Conservation (phyloP, 2,888 invertebrate species). For the Cerastis rubricosa region DNA sequence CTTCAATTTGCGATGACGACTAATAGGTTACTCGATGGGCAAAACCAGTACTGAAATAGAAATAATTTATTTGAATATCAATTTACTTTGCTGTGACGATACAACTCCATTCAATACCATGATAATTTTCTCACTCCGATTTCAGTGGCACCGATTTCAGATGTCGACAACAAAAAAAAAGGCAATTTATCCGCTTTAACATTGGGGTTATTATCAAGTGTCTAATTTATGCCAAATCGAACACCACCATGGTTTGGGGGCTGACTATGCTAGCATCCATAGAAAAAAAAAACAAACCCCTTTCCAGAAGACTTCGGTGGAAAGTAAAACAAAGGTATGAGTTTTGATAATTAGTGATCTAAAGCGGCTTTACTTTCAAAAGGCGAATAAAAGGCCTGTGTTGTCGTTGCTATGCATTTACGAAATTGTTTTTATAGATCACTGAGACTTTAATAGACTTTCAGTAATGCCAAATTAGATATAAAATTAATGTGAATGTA, state of each 20-base stretch:
- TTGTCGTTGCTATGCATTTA: too few species aligned
- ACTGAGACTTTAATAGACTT: too few species aligned
- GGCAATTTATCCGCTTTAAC: background rate
- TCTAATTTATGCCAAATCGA: background rate
- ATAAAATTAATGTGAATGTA: too few species aligned
- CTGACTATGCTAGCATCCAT: background rate
- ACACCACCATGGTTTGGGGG: background rate
- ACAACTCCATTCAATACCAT: background rate
- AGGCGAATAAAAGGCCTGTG: too few species aligned
- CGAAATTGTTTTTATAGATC: too few species aligned
- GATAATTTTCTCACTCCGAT: background rate
- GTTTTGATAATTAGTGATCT: background rate
- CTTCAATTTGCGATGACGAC: background rate
- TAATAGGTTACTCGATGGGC: background rate
- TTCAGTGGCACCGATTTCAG: background rate
- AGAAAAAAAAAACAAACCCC: too few species aligned
- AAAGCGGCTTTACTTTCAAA: background rate
- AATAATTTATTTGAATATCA: slow-evolving; percentile 6
- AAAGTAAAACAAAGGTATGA: background rate
- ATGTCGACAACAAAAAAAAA: background rate
- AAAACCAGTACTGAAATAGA: slow-evolving; percentile 7
- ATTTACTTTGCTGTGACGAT: slow-evolving; percentile 9
- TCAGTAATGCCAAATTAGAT: too few species aligned
- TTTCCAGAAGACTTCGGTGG: background rate
- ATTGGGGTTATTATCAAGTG: background rate